Evolutionary conservation across 2,797 vertebrate species (phyloP).

Genomic region (Thalassophryne amazonica): DNA sequence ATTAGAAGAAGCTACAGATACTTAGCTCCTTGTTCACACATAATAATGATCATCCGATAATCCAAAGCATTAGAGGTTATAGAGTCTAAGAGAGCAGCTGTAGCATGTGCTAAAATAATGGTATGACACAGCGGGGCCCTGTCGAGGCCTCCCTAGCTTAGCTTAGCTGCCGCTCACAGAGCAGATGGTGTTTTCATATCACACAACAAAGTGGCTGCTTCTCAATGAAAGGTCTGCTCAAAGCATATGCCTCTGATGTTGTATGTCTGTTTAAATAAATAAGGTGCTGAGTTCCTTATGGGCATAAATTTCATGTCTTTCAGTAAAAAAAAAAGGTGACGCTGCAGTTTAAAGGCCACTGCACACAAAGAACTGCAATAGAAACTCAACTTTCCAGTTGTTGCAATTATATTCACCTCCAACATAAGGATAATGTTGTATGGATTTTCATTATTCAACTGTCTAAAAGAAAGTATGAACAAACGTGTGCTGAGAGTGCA

Average conservation of each 20-base stretch:
- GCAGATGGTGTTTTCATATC: conserved; percentile 85
- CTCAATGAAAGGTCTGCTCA: conserved; percentile 70
- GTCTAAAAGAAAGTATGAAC: no score
- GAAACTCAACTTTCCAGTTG: no score
- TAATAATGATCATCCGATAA: conserved; percentile 70
- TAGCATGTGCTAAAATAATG: conserved; percentile 72
- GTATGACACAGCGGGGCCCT: conserved; percentile 71
- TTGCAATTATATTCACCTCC: no score
- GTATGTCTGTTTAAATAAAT: conserved; percentile 66
- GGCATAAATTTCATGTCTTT: conserved; percentile 5
- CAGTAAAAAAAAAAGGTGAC: neutral
- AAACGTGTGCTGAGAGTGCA: no score
- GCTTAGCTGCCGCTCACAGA: conserved; percentile 64
- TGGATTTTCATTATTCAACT: no score
- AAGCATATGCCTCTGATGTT: conserved; percentile 76
- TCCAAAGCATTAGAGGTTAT: conserved; percentile 67
- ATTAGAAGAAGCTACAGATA: conserved; percentile 39
- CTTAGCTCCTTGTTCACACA: conserved; percentile 62
- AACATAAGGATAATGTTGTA: no score
- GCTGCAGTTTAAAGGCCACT: no score
- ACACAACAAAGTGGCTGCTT: conserved; percentile 73
- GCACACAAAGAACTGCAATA: no score
- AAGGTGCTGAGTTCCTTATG: conserved; percentile 38
- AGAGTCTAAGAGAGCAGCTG: conserved; percentile 68
- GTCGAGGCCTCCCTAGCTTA: conserved; percentile 56